Conservation (phyloP, 1,140 invertebrate species). For the Drosophila biarmipes region DNA sequence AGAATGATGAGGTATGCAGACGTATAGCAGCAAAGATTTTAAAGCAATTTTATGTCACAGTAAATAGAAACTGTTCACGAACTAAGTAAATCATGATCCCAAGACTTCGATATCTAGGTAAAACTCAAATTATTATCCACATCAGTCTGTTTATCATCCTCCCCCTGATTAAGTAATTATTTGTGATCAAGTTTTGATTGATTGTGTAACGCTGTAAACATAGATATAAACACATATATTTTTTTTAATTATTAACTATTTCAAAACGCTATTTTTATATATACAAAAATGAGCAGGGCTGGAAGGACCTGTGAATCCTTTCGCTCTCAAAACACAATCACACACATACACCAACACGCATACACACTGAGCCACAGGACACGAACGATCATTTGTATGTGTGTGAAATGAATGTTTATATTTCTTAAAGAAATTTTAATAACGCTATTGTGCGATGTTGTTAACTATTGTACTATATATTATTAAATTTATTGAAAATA, state of each 20-base stretch:
- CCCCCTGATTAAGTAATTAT: slow-evolving; percentile 30
- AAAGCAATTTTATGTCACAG: slow-evolving; percentile 18
- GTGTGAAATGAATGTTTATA: slow-evolving; percentile 82
- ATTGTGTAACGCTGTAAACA: slow-evolving; percentile 42
- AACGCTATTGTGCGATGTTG: slow-evolving; percentile 84
- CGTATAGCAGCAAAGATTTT: slow-evolving; percentile 22
- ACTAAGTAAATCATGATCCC: slow-evolving; percentile 31
- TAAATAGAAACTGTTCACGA: slow-evolving; percentile 13
- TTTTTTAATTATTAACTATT: slow-evolving; percentile 62
- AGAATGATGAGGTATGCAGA: slow-evolving; percentile 2
- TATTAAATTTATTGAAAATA: slow-evolving; percentile 65
- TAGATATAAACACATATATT: slow-evolving; percentile 44
- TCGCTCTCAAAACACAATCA: slow-evolving; percentile 17
- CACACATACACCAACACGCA: slow-evolving; percentile 31
- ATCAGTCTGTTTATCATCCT: slow-evolving; percentile 16
- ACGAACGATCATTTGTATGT: slow-evolving; percentile 73
- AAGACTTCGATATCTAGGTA: slow-evolving; percentile 34
- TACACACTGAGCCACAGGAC: slow-evolving; percentile 43
- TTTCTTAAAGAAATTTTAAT: slow-evolving; percentile 85
- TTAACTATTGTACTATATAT: slow-evolving; percentile 83
- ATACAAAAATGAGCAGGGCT: slow-evolving; percentile 23
- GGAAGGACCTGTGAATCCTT: slow-evolving; percentile 21
- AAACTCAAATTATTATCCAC: slow-evolving; percentile 4
- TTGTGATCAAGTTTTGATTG: slow-evolving; percentile 48
- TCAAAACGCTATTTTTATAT: slow-evolving; percentile 74